Base-by-base conservation (phyloP, 1,140 invertebrate species). In the Procambarus virginalis region DNA sequence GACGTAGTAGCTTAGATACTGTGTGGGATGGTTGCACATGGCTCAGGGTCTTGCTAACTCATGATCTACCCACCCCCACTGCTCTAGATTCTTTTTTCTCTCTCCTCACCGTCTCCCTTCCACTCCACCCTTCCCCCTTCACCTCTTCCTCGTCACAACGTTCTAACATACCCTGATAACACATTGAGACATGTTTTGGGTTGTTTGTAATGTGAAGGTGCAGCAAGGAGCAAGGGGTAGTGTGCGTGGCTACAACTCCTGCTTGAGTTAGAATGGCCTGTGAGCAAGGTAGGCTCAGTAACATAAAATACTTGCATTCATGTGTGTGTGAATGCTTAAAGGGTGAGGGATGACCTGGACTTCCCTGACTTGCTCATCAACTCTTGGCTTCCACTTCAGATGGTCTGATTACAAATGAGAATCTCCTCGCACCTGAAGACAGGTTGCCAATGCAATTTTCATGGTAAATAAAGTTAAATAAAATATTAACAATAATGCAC, bases 331-430 rank as follows among this genome's bases (percentile, higher is more conserved):
- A 20, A 17, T 64, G 60, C 3, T 64, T 12, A 64, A 20, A 17
- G 17, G 60, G 60, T 14, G 12, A 20, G 4, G 17, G 17, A 1
- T 10, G 17, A 4, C 12, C 4, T 64, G 60, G 10, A 4, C 17
- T 55, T 3, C 76, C 76, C 46, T 78, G 76, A 78, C 76, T 49
- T 78, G 76, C 76, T 78, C 76, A n/a, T 48, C 76, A 78, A 14
- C 76, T 78, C 76, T 3, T 78, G 76, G 76, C 76, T 78, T 46
- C 45, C 46, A 64, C 60, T 20, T 17, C 60, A 73, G 22, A 73
- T 20, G 68, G 68, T 20, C 8, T 34, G 10, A 34, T 3, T 73
- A 4, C 22, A 22, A 5, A 34, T 73, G 3, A 73, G n/a, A 73
- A 73, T 5, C 68, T 34, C 22, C 22, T 17, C 64, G 20, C n/a